Evolutionary conservation across 2,113 vertebrate genomes (phyloP).

Genomic region (Lichenostomus cassidix): DNA sequence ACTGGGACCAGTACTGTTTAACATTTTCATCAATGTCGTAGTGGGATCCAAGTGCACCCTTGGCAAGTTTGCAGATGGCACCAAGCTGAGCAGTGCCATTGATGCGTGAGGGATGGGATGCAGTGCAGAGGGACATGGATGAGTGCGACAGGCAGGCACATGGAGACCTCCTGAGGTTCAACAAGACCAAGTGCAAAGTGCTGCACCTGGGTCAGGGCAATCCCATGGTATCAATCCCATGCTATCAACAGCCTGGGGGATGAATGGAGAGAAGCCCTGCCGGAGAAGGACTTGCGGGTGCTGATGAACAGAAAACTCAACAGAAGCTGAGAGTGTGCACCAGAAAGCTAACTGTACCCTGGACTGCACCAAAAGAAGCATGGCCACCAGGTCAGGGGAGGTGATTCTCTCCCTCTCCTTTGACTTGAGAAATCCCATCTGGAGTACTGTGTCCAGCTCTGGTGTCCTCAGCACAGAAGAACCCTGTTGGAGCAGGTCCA

Average conservation of each 20-base stretch:
- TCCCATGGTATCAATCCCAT: not conserved
- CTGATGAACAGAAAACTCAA: not conserved
- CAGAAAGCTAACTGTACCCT: rapidly evolving
- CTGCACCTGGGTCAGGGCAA: not conserved
- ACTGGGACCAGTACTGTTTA: not conserved
- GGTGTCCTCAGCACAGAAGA: not conserved
- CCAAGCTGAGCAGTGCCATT: not conserved
- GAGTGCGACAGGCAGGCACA: rapidly evolving
- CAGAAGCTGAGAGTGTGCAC: not conserved
- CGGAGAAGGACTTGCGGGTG: not conserved
- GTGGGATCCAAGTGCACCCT: not conserved
- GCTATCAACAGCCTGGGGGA: not conserved
- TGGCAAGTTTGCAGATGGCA: not conserved
- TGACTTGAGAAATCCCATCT: not conserved
- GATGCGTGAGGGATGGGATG: rapidly evolving
- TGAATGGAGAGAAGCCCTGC: not conserved
- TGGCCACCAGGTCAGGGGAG: not conserved
- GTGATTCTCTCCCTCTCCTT: not conserved
- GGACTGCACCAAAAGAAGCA: not conserved
- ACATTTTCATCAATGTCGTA: not conserved
- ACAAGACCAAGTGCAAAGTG: not conserved
- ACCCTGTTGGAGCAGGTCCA: not conserved
- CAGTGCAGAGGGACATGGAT: not conserved
- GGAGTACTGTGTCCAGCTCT: not conserved
- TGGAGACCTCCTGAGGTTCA: not conserved